A percentile compares a stretch with the other conserved stretches of the same genome.
Evolutionary conservation across 2,888 invertebrate genomes (phyloP).

Genomic region (Drosophila atripex): DNA sequence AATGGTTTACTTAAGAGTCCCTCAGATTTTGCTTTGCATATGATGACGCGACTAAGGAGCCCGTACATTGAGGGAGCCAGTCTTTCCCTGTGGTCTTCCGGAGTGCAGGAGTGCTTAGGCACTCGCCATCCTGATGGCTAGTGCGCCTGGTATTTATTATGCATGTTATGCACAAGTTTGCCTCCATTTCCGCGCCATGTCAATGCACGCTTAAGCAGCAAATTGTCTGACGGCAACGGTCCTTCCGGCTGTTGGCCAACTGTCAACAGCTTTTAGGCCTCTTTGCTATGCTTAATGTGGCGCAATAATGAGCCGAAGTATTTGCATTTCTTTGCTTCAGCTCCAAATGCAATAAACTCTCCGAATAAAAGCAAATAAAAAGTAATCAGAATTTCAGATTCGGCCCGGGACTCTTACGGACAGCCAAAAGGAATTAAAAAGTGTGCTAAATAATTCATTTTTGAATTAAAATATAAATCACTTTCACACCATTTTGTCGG

Average conservation of each 20-base stretch:
- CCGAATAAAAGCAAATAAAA: constrained; percentile 71
- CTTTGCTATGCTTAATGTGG: constrained; percentile 68
- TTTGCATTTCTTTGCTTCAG: constrained; percentile 65
- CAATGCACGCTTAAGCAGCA: constrained; percentile 50
- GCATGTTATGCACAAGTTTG: constrained; percentile 39
- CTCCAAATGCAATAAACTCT: constrained; percentile 73
- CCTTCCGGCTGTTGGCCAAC: constrained; percentile 27
- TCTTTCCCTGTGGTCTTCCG: constrained; percentile 19
- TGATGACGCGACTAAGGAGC: constrained; percentile 12
- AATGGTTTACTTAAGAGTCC: constrained; percentile 25
- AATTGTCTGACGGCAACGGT: constrained; percentile 43
- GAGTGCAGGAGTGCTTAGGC: constrained; percentile 7
- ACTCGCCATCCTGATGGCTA: constrained; percentile 14
- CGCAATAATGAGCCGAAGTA: constrained; percentile 72
- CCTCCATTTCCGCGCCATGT: constrained; percentile 30
- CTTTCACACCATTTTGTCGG: constrained; percentile 79
- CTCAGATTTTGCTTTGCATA: constrained; percentile 35
- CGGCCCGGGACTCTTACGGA: constrained; percentile 49
- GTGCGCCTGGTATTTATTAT: constrained; percentile 21
- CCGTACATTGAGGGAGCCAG: constrained; percentile 6
- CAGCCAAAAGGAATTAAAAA: constrained; percentile 75
- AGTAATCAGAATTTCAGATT: constrained; percentile 79
- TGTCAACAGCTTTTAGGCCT: constrained; percentile 69
- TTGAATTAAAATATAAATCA: constrained; percentile 81
- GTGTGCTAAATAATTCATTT: constrained; percentile 81